phyloP scores from a whole-genome alignment of 2,113 vertebrate species.

The Carassius auratus region DNA sequence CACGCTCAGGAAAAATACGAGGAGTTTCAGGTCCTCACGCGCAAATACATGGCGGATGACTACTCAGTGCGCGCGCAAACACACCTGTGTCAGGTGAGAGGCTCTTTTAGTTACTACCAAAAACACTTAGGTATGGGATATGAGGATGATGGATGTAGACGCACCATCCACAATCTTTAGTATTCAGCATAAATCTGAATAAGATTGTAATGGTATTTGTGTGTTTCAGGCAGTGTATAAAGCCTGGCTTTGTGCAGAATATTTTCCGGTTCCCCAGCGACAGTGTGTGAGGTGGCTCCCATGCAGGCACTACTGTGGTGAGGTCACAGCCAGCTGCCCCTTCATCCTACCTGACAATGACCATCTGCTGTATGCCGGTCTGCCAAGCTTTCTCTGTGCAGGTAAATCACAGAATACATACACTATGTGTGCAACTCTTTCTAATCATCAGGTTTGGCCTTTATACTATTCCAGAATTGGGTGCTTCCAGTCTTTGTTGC shows the following conservation, averaged over 20 bases:
- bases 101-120: too few species aligned
- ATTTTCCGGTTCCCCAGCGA: conserved; percentile 86
- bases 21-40: conserved; percentile 85
- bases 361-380: conserved; percentile 86
- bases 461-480: neutral
- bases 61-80: conserved; percentile 83
- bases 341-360: conserved; percentile 90
- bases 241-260: conserved; percentile 90
- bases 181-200: neutral
- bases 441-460: neutral
- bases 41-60: conserved; percentile 84
- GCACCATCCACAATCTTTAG: too few species aligned
- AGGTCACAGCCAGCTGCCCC: conserved; percentile 87
- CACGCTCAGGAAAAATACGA: conserved; percentile 92
- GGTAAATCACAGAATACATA: conserved; percentile 65
- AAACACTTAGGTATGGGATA: neutral
- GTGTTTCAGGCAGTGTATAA: conserved; percentile 84
- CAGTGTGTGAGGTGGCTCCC: conserved; percentile 87
- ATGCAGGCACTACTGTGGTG: conserved; percentile 90
- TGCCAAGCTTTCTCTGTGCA: conserved; percentile 92
- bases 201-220: neutral
- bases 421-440: neutral
- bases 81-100: conserved; percentile 40
- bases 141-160: neutral
- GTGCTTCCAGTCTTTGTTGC: neutral